Base-by-base conservation (phyloP, 2,797 vertebrate species). In the Clarias fuscus region DNA sequence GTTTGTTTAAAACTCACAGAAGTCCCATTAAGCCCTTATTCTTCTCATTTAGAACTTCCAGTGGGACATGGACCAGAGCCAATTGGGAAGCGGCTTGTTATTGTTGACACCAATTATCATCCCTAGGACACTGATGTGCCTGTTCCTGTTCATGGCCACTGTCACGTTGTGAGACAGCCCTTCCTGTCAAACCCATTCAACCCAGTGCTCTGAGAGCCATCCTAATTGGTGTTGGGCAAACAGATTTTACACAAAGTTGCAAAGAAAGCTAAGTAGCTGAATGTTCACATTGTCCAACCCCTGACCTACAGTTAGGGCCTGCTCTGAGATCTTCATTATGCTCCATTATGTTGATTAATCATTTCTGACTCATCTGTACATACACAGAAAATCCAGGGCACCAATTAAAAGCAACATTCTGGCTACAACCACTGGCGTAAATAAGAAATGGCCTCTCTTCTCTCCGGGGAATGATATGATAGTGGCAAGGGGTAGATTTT, bases 181-280 rank as follows among this genome's bases (percentile, higher is more conserved):
- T 93, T 93, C 93, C 93, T 93, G 92, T 96, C 95, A 96, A 96
- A 95, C 94, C 94, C 93, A 95, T 95, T 96, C 94, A 96, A 93
- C 91, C 92, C 88, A 92, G 92, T 86, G 89, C 91, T 93, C 90
- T 87, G 92, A 94, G 94, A 94, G 93, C 94, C 94, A 94, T 95
- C 94, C 94, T 96, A 96, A 96, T 96, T 96, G 95, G 95, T 96
- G 96, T 96, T 96, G 96, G 95, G 93, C 95, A 96, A 96, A 96
- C 95, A 96, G 92, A 95, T 96, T 96, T 96, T 95, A 94, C 95
- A 96, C 94, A 95, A 95, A 96, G 94, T 95, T 95, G 95, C 95
- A 95, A 95, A 95, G 94, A 94, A 96, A 95, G 95, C 95, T 96
- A 96, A 96, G 96, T 96, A 96, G 95, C 95, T 96, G 95, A 96